Base-by-base conservation (phyloP, 2,113 vertebrate genomes). In the Camelus dromedarius region DNA sequence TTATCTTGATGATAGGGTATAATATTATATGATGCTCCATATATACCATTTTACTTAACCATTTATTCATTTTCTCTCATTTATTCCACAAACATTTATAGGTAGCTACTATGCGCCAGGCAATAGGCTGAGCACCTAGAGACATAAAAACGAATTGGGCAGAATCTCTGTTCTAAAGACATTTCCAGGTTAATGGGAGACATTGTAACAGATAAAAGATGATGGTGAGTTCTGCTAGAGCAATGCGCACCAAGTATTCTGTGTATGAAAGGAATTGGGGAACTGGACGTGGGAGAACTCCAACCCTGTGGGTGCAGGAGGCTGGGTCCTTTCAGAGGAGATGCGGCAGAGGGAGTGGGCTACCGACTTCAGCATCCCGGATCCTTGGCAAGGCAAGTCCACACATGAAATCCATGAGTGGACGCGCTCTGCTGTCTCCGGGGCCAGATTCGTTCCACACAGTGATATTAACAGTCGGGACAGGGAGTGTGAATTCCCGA, bases 301-400 rank as follows among this genome's bases (percentile, higher is more conserved):
- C 32, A 28, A 11, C 6, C 18, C 18, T 5, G 1, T 5, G 4
- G 14, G 6, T 60, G 30, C 48, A 46, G 35, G 58, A 62, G 32
- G 9, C 58, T 79, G n/a, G 26, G 48, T 56, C 15, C 67, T 69
- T 73, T 28, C 2, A 3, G 35, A 38, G 46, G 8, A 54, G 60
- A 11, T 38, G 24, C 12, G 0, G 2, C 3, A 4, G 50, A 62
- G 4, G 5, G 1, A 11, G 26, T 2, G 1, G 18, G 32, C 38
- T 11, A 5, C 10, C n/a, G 30, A 32, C 30, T 30, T 35, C 26
- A 60, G 54, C 9, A 13, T 56, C 48, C 28, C 2, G 15, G 32
- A 56, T 58, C 30, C n/a, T 52, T 15, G 6, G 56, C 13, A 11
- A 50, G 32, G n/a, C 32, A 42, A 14, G 75, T 42, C 24, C 9